Evolutionary conservation across 2,888 invertebrate genomes (phyloP), one percentile per base, ranked within the genome.

Genomic region (Drosophila algonquin): DNA sequence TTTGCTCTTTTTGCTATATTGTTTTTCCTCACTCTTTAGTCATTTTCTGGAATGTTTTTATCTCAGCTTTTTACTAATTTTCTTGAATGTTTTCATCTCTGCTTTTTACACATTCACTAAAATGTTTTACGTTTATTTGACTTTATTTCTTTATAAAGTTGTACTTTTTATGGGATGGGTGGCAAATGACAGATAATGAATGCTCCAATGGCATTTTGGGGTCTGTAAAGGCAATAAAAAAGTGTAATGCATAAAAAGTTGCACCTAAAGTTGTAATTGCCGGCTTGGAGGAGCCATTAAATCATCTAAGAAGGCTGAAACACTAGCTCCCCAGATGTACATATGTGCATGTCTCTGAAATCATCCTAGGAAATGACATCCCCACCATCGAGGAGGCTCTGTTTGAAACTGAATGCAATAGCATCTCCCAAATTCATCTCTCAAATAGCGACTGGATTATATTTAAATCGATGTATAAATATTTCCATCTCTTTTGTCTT

Each of bases 121-220:
- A 32, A 68, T 35, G 68, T 51, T 45, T 45, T 45, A 53, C 52
- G 68, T 54, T 59, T 69, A 69, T 69, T 69, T 50, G 9, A 50
- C 27, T 50, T 50, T 50, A 50, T 50, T 69, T 70, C 71, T 67
- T 73, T 73, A 69, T 73, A 76, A 63, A 71, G 71, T 73, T 75
- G 63, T 62, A 21, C 65, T 58, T 61, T 81, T 82, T 85, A 77
- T 67, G 64, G 59, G 69, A 75, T 67, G 64, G 59, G 71, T 62
- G 60, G 64, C 73, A 69, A 87, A 87, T 79, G 80, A 81, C 84
- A 74, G 78, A 58, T 63, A 80, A 72, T 80, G 75, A 75, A 73
- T 35, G 73, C 74, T 71, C 73, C 77, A 77, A 80, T 77, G 63
- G 65, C 70, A 65, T 46, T 64, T 74, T 55, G 59, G 58, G 59